phyloP scores from a whole-genome alignment of 2,888 invertebrate genomes.

The Cheilosia soror region DNA sequence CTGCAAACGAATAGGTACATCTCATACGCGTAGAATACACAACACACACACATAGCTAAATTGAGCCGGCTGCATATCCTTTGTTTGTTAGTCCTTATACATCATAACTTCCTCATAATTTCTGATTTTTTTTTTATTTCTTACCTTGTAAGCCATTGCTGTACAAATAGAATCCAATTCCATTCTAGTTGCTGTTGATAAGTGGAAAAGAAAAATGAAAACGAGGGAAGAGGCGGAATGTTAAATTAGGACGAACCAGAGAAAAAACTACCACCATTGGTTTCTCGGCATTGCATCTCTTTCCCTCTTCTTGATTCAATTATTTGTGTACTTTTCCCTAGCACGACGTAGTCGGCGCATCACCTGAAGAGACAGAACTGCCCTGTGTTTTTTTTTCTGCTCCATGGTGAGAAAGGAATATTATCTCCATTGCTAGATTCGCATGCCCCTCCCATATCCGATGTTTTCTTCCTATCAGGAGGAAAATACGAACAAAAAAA shows the following conservation, averaged over 20 bases:
- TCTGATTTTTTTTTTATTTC: constrained; percentile 24
- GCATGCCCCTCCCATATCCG: constrained; percentile 65
- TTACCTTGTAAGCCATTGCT: background rate
- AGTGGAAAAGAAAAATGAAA: constrained; percentile 19
- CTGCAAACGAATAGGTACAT: constrained; percentile 4
- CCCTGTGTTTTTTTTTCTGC: constrained; percentile 50
- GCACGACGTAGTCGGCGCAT: constrained; percentile 43
- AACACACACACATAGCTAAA: constrained; percentile 26
- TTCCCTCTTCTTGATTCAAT: constrained; percentile 11
- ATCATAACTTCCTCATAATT: constrained; percentile 56
- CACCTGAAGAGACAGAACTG: constrained; percentile 75
- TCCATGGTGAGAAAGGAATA: constrained; percentile 25
- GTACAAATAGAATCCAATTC: constrained; percentile 23
- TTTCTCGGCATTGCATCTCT: constrained; percentile 43
- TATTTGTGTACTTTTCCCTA: constrained; percentile 36
- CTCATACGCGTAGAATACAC: background rate
- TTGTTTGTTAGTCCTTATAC: constrained; percentile 45
- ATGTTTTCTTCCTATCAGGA: constrained; percentile 33
- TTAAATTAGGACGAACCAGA: constrained; percentile 55
- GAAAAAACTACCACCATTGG: constrained; percentile 67
- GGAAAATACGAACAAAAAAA: constrained; percentile 28
- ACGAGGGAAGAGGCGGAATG: constrained; percentile 44
- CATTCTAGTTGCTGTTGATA: constrained; percentile 3
- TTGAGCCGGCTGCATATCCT: constrained; percentile 8
- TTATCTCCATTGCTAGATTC: constrained; percentile 60